Evolutionary conservation across 2,113 vertebrate genomes (phyloP).

Genomic region (Erythrolamprus reginae): DNA sequence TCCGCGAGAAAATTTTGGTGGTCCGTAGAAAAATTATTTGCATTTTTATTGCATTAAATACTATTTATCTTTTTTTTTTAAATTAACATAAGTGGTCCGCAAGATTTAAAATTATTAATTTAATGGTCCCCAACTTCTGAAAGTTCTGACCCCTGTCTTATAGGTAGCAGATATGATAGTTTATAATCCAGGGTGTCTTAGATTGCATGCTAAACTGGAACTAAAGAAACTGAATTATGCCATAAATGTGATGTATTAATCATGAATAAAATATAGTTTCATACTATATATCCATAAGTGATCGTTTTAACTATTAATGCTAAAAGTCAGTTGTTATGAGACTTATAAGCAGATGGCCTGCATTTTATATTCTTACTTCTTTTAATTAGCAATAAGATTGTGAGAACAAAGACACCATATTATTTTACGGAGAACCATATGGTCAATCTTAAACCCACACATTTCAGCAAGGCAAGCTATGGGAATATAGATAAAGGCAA

Average conservation of each 20-base stretch:
- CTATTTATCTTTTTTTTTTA: too few relatives aligned
- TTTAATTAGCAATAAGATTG: neutral
- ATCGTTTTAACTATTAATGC: neutral
- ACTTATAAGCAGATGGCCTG: neutral
- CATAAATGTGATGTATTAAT: neutral
- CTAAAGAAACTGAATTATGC: neutral
- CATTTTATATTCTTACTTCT: neutral
- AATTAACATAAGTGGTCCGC: too few relatives aligned
- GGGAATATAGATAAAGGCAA: conserved; percentile 26
- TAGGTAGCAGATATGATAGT: neutral
- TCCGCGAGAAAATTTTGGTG: too few relatives aligned
- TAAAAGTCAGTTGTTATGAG: neutral
- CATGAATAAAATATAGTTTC: neutral
- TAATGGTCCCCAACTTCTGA: too few relatives aligned
- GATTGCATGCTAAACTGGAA: neutral
- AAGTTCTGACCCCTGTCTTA: neutral
- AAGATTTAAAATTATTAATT: too few relatives aligned
- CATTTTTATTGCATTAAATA: too few relatives aligned
- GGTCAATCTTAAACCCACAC: neutral
- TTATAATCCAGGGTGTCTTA: neutral
- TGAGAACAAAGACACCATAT: neutral
- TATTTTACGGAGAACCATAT: neutral
- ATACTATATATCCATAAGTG: neutral
- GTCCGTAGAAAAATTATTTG: too few relatives aligned
- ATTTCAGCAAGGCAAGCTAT: conserved; percentile 8